Percentiles rank a stretch among this genome's conserved stretches.
phyloP scores from a whole-genome alignment of 2,888 invertebrate genomes.

The Synergus laeviventris region DNA sequence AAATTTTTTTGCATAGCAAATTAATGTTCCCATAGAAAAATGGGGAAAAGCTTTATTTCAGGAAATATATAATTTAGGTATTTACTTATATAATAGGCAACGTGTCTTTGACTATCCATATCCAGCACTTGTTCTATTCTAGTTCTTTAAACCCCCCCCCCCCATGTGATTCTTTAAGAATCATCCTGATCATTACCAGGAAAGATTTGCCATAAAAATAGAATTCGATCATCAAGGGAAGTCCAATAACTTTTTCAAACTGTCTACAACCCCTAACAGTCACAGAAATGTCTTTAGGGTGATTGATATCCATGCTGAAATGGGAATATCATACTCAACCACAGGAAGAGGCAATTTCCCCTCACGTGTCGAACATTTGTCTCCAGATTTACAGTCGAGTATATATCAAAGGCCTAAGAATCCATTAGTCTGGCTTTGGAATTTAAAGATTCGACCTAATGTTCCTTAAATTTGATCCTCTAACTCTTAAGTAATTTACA shows the following conservation, averaged over 20 bases:
- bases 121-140: neutral
- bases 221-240: neutral
- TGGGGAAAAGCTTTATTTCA: too few relatives aligned
- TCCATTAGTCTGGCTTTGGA: constrained; percentile 22
- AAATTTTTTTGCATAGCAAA: too few relatives aligned
- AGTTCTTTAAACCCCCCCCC: too few relatives aligned
- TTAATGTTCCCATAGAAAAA: too few relatives aligned
- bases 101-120: too few relatives aligned
- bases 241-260: constrained; percentile 11
- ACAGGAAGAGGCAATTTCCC: constrained; percentile 16
- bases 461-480: neutral
- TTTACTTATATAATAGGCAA: too few relatives aligned
- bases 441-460: neutral
- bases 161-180: neutral
- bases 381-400: constrained; percentile 9
- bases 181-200: neutral
- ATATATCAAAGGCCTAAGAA: constrained; percentile 22
- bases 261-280: constrained; percentile 27
- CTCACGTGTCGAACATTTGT: constrained; percentile 21
- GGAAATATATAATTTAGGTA: too few relatives aligned
- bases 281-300: constrained; percentile 15
- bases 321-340: constrained; percentile 13
- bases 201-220: neutral
- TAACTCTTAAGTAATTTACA: neutral
- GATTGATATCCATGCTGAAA: constrained; percentile 17